Evolutionary conservation across 2,797 vertebrate genomes (phyloP), one percentile per base, ranked within the genome.

Genomic region (Anisognathus igniventris): DNA sequence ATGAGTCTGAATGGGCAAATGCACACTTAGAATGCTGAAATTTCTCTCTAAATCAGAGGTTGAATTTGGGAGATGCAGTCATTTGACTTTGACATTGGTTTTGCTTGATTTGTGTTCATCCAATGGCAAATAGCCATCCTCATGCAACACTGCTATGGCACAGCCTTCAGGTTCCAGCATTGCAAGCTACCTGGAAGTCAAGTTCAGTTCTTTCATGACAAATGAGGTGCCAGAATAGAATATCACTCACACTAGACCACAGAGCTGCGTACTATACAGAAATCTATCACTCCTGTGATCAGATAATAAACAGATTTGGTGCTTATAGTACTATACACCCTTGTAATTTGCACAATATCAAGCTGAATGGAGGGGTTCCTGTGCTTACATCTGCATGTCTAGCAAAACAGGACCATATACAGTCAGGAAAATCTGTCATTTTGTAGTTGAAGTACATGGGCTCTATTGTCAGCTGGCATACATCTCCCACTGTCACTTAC

Each of bases 201-300:
- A 44, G 8, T 6, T 83, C 54, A 65, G 20, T 8, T 73, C n/a
- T 48, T 56, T 44, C 14, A 28, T 35, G 37, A 87, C 37, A 70
- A 64, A 72, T 21, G 8, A 61, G 9, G 5, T 53, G 13, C 62
- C 73, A 39, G 51, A 5, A 21, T 7, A 14, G 12, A 78, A 10
- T 27, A 68, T 35, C 11, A 35, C 40, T 47, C 0, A 0, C 45
- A 7, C 6, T 18, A 80, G 31, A 82, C 7, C 10, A 21, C 12
- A 65, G 47, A 39, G 24, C 20, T 70, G 12, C 10, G 19, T 30
- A 35, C 7, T 51, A 5, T 6, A n/a, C 13, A 24, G 57, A 86
- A 78, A 70, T 40, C 17, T 79, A 22, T 70, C 19, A 17, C 9
- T 5, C 2, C 3, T 22, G 27, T 20, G 20, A 20, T 77, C 16